Conservation (phyloP, 2,797 vertebrate genomes). For the Clarias laeviceps region DNA sequence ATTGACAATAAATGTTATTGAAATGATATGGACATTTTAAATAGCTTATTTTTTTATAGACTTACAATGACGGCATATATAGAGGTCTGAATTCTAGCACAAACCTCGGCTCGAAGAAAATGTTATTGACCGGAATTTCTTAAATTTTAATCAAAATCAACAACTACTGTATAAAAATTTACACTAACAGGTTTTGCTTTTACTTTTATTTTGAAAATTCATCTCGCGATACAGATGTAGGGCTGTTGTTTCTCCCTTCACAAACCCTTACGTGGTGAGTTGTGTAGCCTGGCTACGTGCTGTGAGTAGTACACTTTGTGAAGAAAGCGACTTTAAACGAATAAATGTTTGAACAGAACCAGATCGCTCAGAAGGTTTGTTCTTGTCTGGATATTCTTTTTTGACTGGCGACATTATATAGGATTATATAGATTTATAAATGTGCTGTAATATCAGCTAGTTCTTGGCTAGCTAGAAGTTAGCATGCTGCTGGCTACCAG, state of each 20-base stretch:
- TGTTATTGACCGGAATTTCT: too few species aligned
- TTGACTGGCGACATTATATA: background rate
- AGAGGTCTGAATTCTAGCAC: too few species aligned
- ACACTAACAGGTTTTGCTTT: too few species aligned
- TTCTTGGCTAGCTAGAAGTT: background rate
- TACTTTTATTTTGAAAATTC: constrained; percentile 52
- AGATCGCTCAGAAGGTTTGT: constrained; percentile 54
- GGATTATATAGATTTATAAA: background rate
- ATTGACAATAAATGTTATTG: too few species aligned
- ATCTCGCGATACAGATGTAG: accelerated
- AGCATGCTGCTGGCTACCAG: background rate
- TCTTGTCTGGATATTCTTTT: constrained; percentile 4
- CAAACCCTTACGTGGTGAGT: background rate
- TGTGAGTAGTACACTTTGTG: constrained; percentile 21
- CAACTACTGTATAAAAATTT: too few species aligned
- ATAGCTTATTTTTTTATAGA: too few species aligned
- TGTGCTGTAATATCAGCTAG: background rate
- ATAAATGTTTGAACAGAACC: constrained; percentile 47
- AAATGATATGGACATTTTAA: too few species aligned
- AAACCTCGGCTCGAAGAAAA: too few species aligned
- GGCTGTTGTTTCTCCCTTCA: constrained; percentile 13
- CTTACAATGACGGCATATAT: too few species aligned
- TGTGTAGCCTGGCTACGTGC: constrained; percentile 26
- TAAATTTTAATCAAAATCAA: too few species aligned
- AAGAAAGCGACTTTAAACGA: constrained; percentile 32